phyloP scores from a whole-genome alignment of 2,113 vertebrate species.

The Entosphenus tridentatus region DNA sequence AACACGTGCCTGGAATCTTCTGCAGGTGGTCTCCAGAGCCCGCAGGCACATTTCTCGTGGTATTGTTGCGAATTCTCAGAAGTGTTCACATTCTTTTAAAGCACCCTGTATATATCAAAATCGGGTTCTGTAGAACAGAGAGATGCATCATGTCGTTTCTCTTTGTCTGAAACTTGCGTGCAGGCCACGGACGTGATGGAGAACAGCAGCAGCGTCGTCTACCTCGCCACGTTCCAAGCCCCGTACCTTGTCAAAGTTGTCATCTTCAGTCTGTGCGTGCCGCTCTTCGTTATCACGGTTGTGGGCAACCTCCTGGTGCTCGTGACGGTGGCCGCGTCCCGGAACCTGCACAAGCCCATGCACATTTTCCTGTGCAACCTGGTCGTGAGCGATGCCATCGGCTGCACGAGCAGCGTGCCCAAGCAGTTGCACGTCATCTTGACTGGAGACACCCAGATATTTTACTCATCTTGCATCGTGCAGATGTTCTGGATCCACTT shows the following conservation, averaged over 20 bases:
- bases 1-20: no score
- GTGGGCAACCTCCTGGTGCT: slow-evolving; percentile 12
- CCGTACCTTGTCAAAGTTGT: slow-evolving; percentile 9
- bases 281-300: slow-evolving; percentile 10
- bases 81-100: no score
- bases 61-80: no score
- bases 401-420: slow-evolving; percentile 12
- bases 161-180: no score
- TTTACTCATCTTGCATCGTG: slow-evolving; percentile 11
- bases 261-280: neutral
- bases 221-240: slow-evolving; percentile 14
- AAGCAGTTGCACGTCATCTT: slow-evolving; percentile 14
- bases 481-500: slow-evolving; percentile 16
- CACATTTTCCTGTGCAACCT: slow-evolving; percentile 15
- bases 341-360: slow-evolving; percentile 9
- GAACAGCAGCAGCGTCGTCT: no score
- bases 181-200: no score
- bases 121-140: no score
- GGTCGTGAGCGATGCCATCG: slow-evolving; percentile 13
- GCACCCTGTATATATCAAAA: no score
- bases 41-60: no score
- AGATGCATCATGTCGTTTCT: no score
- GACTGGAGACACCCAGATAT: slow-evolving; percentile 11
- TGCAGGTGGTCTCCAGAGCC: no score
- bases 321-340: slow-evolving; percentile 6